Evolutionary conservation across 1,140 invertebrate genomes (phyloP).

Genomic region (Drosophila seguyi): DNA sequence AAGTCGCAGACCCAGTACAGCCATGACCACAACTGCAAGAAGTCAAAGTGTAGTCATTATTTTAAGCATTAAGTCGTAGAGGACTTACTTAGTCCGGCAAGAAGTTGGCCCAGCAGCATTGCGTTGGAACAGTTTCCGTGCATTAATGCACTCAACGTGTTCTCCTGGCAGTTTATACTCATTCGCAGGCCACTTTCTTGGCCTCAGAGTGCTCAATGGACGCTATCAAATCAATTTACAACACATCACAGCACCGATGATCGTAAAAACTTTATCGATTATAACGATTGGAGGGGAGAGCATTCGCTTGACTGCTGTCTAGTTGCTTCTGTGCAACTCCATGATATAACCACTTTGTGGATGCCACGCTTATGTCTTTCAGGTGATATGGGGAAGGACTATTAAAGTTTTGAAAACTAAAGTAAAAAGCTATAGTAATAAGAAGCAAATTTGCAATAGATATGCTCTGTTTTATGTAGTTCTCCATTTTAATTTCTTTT

Average conservation of each 20-base stretch:
- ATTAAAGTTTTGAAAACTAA: too few species aligned
- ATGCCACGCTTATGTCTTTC: too few species aligned
- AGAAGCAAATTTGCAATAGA: too few species aligned
- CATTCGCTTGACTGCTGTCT: neutral
- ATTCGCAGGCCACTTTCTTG: conserved; percentile 12
- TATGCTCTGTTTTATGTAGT: too few species aligned
- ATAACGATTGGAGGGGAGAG: neutral
- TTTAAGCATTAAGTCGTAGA: neutral
- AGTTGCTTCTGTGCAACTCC: neutral
- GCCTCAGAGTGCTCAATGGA: conserved; percentile 1
- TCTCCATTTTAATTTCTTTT: too few species aligned
- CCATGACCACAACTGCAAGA: conserved; percentile 22
- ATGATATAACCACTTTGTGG: neutral
- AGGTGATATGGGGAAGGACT: too few species aligned
- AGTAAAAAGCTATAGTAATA: too few species aligned
- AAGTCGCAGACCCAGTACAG: neutral
- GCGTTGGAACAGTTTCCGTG: conserved; percentile 3
- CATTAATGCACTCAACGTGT: conserved; percentile 11
- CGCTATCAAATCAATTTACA: conserved; percentile 60
- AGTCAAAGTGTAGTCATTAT: neutral
- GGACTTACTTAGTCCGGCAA: conserved; percentile 39
- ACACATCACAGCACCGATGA: conserved; percentile 17
- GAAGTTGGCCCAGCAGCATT: conserved; percentile 18
- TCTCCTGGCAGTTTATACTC: conserved; percentile 20
- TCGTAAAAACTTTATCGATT: conserved; percentile 39